Conservation (phyloP, 2,797 vertebrate genomes). For the Halcyon leucocephala region DNA sequence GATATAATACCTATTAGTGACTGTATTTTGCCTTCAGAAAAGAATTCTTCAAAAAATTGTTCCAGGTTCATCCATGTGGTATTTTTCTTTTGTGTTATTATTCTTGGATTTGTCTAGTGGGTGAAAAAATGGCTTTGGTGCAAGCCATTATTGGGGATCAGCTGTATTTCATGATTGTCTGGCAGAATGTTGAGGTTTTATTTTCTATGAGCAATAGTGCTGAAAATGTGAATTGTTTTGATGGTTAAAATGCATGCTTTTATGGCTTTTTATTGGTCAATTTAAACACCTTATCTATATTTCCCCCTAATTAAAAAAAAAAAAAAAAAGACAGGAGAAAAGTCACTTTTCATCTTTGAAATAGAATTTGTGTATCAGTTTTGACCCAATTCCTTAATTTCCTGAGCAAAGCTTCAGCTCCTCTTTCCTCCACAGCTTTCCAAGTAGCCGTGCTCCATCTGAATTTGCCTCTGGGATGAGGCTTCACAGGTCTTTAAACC, state of each 20-base stretch:
- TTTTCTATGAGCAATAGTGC: background rate
- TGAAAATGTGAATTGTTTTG: background rate
- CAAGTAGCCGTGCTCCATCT: accelerated
- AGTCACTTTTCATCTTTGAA: background rate
- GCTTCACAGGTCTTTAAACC: background rate
- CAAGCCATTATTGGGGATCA: background rate
- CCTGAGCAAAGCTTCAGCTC: background rate
- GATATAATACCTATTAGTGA: background rate
- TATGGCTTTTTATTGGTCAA: background rate
- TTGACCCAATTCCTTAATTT: background rate
- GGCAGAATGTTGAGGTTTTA: background rate
- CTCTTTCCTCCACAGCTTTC: background rate
- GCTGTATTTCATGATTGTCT: background rate
- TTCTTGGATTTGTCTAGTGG: background rate
- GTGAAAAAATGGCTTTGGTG: background rate
- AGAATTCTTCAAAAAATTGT: background rate
- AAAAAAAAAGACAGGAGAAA: background rate
- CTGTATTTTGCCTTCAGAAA: background rate
- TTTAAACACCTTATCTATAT: background rate
- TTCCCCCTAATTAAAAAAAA: background rate
- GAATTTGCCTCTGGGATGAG: accelerated
- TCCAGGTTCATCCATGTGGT: background rate
- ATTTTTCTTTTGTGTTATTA: background rate
- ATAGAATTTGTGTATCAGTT: background rate
- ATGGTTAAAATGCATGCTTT: background rate